These are phyloP conservation scores for Furnarius figulus DNA, from an alignment of 2,113 vertebrate species.

Conservation along the genomic window DNA sequence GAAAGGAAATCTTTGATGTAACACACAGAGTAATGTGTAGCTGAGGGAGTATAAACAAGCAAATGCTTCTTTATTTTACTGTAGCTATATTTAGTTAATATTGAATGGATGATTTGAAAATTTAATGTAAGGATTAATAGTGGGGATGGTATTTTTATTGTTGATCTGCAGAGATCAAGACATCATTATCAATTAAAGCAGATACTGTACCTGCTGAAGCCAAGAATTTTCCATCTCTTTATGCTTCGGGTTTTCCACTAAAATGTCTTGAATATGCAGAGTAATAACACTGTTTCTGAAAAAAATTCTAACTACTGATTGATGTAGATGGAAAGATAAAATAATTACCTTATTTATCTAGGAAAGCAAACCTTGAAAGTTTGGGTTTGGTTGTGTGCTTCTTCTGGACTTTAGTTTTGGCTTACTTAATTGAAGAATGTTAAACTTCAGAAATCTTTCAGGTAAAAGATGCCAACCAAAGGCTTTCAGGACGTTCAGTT, in stretches of 20 bases:
- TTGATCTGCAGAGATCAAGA: neutral
- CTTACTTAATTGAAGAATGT: neutral
- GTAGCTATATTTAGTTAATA: constrained; percentile 56
- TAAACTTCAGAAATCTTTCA: neutral
- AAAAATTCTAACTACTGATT: neutral
- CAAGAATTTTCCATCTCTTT: neutral
- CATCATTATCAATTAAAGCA: constrained; percentile 38
- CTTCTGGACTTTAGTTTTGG: neutral
- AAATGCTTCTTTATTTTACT: constrained; percentile 5
- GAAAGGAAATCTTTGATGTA: constrained; percentile 37
- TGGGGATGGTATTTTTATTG: neutral
- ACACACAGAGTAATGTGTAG: neutral
- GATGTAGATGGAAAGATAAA: neutral
- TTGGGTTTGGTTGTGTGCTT: neutral
- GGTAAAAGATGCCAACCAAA: neutral
- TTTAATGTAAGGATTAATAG: neutral
- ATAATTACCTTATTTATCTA: neutral
- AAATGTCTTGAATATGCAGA: neutral
- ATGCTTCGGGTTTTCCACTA: neutral
- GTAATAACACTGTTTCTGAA: neutral
- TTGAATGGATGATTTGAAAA: constrained; percentile 38
- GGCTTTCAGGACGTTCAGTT: neutral
- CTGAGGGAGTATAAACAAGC: constrained; percentile 12
- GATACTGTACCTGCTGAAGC: neutral
- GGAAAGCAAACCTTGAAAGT: neutral